These are phyloP conservation scores for Neoaliturus tenellus DNA, from an alignment of 2,888 invertebrate species.

Conservation along the genomic window DNA sequence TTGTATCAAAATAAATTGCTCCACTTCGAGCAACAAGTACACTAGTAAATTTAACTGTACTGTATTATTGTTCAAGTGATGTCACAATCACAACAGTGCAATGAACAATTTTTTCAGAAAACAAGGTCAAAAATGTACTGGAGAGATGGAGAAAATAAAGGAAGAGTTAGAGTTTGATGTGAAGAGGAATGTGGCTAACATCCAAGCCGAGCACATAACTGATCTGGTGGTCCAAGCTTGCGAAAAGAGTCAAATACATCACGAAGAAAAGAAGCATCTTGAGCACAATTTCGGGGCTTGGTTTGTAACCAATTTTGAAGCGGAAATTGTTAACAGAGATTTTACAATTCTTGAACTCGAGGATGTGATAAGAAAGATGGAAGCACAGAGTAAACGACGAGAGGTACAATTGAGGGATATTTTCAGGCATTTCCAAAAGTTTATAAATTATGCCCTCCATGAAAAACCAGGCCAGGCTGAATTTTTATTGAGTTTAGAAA, in stretches of 20 bases:
- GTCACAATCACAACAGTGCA: too few relatives aligned
- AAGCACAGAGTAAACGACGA: constrained; percentile 24
- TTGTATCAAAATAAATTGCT: too few relatives aligned
- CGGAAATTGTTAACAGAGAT: constrained; percentile 41
- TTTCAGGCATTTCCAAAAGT: constrained; percentile 73
- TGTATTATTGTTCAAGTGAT: too few relatives aligned
- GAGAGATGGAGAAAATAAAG: background rate
- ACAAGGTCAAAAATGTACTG: constrained; percentile 1
- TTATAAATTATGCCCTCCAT: constrained; percentile 73
- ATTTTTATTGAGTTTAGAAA: constrained; percentile 70
- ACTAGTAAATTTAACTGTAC: too few relatives aligned
- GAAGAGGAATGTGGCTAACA: background rate
- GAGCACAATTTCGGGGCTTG: constrained; percentile 39
- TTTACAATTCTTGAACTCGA: constrained; percentile 40
- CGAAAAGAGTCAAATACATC: constrained; percentile 16
- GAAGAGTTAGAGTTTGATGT: background rate
- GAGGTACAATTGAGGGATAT: constrained; percentile 53
- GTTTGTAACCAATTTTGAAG: constrained; percentile 24
- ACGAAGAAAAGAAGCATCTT: constrained; percentile 46
- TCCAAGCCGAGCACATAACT: constrained; percentile 49
- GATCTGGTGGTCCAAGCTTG: constrained; percentile 30
- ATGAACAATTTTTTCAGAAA: background rate
- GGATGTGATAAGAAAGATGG: constrained; percentile 24
- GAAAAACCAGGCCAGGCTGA: constrained; percentile 74
- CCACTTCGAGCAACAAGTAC: too few relatives aligned